Conservation (phyloP, 2,797 vertebrate genomes). For the Aeoliscus strigatus region DNA sequence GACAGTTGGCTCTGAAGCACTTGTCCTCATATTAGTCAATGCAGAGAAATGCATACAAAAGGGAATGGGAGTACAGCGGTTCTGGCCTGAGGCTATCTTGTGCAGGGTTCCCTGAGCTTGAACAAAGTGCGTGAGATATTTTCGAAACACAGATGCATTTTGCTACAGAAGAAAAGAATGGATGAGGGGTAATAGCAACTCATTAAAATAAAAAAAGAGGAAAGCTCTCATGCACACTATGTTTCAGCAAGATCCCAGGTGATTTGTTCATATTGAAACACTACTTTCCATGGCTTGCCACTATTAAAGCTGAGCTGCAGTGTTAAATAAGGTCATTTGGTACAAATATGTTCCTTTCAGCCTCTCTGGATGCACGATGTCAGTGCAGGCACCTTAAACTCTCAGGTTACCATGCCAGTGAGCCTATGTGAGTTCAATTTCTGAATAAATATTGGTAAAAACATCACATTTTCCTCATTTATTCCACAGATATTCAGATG, state of each 20-base stretch:
- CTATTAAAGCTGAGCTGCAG: constrained; percentile 79
- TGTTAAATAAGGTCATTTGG: constrained; percentile 83
- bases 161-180: constrained; percentile 78
- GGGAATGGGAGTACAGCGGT: constrained; percentile 60
- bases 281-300: constrained; percentile 70
- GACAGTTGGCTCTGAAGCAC: constrained; percentile 60
- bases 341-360: constrained; percentile 89
- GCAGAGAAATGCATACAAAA: constrained; percentile 59
- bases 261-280: constrained; percentile 76
- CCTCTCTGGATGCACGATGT: constrained; percentile 78
- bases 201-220: constrained; percentile 66
- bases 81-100: constrained; percentile 72
- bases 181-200: constrained; percentile 74
- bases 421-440: constrained; percentile 73
- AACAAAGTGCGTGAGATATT: constrained; percentile 75
- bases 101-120: constrained; percentile 67
- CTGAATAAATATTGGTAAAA: constrained; percentile 39
- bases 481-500: constrained; percentile 87
- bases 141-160: constrained; percentile 80
- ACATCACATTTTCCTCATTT: constrained; percentile 70
- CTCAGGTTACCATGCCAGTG: constrained; percentile 71
- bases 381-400: constrained; percentile 74
- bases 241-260: constrained; percentile 58
- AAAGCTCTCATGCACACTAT: constrained; percentile 58
- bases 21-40: constrained; percentile 66